Conservation (phyloP, 2,113 vertebrate species). For the Cinclus cinclus region DNA sequence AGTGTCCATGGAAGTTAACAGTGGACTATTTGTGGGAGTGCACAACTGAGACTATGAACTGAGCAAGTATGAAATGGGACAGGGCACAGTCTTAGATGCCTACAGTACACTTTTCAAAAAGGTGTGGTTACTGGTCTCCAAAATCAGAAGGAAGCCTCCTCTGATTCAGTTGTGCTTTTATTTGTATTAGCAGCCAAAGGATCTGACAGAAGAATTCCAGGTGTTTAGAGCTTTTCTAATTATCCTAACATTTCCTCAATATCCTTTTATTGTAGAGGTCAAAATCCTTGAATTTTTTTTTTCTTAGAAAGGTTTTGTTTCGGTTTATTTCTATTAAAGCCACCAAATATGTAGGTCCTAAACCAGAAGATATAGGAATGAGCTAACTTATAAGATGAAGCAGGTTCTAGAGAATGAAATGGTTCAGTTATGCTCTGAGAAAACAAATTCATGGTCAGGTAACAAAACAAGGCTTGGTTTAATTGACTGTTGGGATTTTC, state of each 20-base stretch:
- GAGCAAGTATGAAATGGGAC: not conserved
- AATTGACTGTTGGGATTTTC: not conserved
- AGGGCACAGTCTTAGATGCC: not conserved
- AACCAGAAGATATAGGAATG: not conserved
- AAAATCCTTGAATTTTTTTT: not conserved
- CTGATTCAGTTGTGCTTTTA: not conserved
- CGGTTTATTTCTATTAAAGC: not conserved
- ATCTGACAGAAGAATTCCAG: not conserved
- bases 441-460: not conserved
- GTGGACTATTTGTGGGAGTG: not conserved
- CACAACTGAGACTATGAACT: not conserved
- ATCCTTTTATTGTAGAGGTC: not conserved
- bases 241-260: not conserved
- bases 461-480: not conserved
- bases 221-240: not conserved
- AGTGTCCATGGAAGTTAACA: fast-evolving
- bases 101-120: not conserved
- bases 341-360: not conserved
- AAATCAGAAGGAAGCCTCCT: not conserved
- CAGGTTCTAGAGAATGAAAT: not conserved
- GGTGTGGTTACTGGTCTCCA: not conserved
- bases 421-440: not conserved
- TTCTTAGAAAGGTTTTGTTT: not conserved
- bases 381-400: not conserved
- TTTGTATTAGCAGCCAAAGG: not conserved